Conservation (phyloP, 30 jellyfish, hydroid and myxozoan species). For the Hydractinia symbiolongicarpus region DNA sequence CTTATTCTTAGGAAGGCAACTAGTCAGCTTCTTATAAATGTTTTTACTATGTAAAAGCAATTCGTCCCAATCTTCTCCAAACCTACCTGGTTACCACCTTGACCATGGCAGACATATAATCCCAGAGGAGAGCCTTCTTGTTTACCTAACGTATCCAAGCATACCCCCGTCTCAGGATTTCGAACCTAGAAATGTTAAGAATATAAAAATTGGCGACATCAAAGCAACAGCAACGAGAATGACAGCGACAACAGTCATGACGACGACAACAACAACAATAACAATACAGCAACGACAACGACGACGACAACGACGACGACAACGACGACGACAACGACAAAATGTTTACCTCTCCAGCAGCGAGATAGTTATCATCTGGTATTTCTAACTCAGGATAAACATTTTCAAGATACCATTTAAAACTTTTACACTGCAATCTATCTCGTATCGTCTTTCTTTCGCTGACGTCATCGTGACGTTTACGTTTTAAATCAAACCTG, state of each 20-base stretch:
- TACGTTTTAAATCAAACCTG: constrained; percentile 91
- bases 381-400: constrained; percentile 92
- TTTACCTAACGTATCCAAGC: constrained; percentile 95
- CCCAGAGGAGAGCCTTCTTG: constrained; percentile 98
- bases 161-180: constrained; percentile 81
- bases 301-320: too few relatives aligned
- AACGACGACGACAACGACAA: not conserved
- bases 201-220: too few relatives aligned
- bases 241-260: too few relatives aligned
- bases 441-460: constrained; percentile 61
- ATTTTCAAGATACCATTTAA: constrained; percentile 86
- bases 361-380: constrained; percentile 93
- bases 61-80: not conserved
- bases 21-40: too few relatives aligned
- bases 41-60: too few relatives aligned
- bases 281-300: too few relatives aligned
- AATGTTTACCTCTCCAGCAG: constrained; percentile 88
- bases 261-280: too few relatives aligned
- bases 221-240: too few relatives aligned
- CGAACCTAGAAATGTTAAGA: constrained; percentile 39
- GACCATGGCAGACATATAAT: constrained; percentile 90
- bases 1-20: too few relatives aligned
- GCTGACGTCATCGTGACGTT: constrained; percentile 85
- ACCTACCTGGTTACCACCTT: constrained; percentile 95
- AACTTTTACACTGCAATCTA: constrained; percentile 69